These are phyloP conservation scores for Xenopus petersii DNA, from an alignment of 2,797 vertebrate genomes.

Conservation along the genomic window DNA sequence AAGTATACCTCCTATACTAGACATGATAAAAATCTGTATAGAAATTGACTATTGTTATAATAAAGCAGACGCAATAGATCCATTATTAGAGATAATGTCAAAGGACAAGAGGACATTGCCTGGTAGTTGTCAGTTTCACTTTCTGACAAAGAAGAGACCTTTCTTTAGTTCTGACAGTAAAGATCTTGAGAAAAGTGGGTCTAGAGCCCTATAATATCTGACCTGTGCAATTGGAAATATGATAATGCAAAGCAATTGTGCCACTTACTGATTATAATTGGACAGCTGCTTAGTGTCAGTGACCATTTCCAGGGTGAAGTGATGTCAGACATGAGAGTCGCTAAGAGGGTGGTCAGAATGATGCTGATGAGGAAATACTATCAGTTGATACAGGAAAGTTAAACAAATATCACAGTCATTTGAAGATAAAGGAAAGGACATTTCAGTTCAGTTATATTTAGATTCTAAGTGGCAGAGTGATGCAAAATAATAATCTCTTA, in stretches of 20 bases:
- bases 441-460: constrained; percentile 38
- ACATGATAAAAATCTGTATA: too few species aligned
- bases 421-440: constrained; percentile 33
- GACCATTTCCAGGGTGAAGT: constrained; percentile 21
- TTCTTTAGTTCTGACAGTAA: not conserved
- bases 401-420: not conserved
- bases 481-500: too few species aligned
- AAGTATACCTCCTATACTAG: too few species aligned
- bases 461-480: not conserved
- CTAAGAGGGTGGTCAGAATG: constrained; percentile 24
- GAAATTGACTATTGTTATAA: too few species aligned
- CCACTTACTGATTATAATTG: constrained; percentile 13
- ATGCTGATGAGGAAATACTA: constrained; percentile 32
- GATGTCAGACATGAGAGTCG: constrained; percentile 25
- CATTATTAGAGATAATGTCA: too few species aligned
- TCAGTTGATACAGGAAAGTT: constrained; percentile 14
- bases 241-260: constrained; percentile 9
- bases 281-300: not conserved
- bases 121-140: not conserved
- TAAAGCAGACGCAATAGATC: too few species aligned
- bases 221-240: constrained; percentile 25
- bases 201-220: not conserved
- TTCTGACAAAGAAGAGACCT: not conserved
- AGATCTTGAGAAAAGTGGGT: not conserved
- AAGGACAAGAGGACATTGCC: not conserved